A percentile compares a stretch with the other conserved stretches of the same genome.
phyloP scores from a whole-genome alignment of 2,797 vertebrate species.

The Pantherophis alleghaniensis region DNA sequence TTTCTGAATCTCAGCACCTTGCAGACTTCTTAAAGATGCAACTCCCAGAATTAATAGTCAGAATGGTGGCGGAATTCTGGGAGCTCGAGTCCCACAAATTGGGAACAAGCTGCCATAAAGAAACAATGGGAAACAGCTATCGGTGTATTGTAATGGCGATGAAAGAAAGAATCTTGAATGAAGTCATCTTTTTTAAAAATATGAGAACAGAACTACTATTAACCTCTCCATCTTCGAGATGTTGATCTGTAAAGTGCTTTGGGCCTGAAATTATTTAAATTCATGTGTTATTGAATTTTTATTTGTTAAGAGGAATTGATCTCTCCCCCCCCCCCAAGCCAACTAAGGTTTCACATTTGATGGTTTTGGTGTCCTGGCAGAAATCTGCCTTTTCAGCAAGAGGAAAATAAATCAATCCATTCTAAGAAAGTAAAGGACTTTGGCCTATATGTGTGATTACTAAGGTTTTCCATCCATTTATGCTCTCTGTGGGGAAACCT shows the following conservation, averaged over 20 bases:
- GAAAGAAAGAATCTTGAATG: background rate
- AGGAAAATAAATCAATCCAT: background rate
- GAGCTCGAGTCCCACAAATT: background rate
- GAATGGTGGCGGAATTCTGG: background rate
- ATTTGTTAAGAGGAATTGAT: background rate
- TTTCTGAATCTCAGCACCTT: background rate
- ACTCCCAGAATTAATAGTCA: background rate
- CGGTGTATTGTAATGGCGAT: background rate
- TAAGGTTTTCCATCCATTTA: background rate
- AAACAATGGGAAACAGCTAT: background rate
- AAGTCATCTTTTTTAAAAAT: background rate
- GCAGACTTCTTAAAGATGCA: background rate
- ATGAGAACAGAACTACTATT: background rate
- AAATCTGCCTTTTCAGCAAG: background rate
- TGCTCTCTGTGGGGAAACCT: background rate
- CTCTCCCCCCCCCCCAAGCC: background rate
- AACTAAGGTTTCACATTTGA: slow-evolving; percentile 12
- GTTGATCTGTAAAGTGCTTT: accelerated
- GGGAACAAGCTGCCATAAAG: too few relatives aligned
- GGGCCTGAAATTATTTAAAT: background rate
- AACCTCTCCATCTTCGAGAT: background rate
- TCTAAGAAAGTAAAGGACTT: background rate
- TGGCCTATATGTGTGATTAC: background rate
- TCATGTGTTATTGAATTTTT: background rate
- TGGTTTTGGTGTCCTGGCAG: background rate